Percentiles rank a stretch among this genome's conserved stretches.
Evolutionary conservation across 2,888 invertebrate genomes (phyloP).

Genomic region (Caenorhabditis doughertyi): DNA sequence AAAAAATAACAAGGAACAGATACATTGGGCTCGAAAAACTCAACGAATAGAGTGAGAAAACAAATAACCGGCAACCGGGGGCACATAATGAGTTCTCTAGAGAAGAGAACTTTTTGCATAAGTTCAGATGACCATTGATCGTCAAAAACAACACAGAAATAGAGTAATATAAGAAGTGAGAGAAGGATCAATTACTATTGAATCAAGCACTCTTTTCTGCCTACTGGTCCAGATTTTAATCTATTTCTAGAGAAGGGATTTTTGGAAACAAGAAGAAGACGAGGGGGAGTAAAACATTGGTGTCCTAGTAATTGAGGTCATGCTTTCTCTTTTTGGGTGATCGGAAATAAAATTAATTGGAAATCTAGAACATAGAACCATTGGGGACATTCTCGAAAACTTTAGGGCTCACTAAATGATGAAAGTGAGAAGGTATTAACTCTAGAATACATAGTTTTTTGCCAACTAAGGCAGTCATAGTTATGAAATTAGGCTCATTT

Average conservation of each 20-base stretch:
- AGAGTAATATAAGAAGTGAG: not conserved
- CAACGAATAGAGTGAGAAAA: not conserved
- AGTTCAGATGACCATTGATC: constrained; percentile 41
- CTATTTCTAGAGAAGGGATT: not conserved
- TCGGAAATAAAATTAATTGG: not conserved
- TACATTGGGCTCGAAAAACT: no score
- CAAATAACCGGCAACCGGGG: constrained; percentile 27
- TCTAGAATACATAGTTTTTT: no score
- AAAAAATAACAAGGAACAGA: not conserved
- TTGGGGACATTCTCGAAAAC: no score
- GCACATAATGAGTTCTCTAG: constrained; percentile 22
- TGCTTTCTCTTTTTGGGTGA: not conserved
- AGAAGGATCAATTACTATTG: constrained; percentile 7
- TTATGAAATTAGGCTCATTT: no score
- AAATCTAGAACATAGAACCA: not conserved
- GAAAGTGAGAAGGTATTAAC: no score
- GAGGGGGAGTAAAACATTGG: constrained; percentile 7
- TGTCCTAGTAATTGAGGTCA: constrained; percentile 6
- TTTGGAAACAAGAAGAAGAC: not conserved
- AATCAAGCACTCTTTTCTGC: not conserved
- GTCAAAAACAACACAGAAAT: constrained; percentile 5
- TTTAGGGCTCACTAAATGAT: no score
- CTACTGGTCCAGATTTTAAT: constrained; percentile 22
- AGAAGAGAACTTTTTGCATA: constrained; percentile 13
- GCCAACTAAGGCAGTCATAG: no score